Percentiles rank a stretch among this genome's conserved stretches.
phyloP scores from a whole-genome alignment of 2,888 invertebrate genomes.

The Tridacna crocea region DNA sequence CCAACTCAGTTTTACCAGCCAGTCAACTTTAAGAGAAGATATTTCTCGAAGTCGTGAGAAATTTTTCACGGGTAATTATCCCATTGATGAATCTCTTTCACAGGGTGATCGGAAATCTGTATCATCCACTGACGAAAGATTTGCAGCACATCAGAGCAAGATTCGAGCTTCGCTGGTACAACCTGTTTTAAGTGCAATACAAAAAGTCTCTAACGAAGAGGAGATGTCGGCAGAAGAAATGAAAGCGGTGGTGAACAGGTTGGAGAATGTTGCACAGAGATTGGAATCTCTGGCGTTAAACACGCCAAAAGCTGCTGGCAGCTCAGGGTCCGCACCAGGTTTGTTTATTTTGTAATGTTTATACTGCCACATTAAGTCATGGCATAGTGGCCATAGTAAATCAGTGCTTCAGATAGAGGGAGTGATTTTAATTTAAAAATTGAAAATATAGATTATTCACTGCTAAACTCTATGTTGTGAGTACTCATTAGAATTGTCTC shows the following conservation, averaged over 20 bases:
- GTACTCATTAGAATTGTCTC: too few species aligned
- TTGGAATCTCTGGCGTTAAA: conserved; percentile 85
- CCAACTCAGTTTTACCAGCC: conserved; percentile 47
- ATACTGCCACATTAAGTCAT: too few species aligned
- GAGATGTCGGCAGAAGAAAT: conserved; percentile 85
- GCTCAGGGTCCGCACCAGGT: not conserved
- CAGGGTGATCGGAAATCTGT: conserved; percentile 46
- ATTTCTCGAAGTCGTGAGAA: conserved; percentile 50
- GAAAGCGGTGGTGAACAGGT: conserved; percentile 89
- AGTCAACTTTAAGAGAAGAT: conserved; percentile 42
- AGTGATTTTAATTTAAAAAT: too few species aligned
- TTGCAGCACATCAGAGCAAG: conserved; percentile 41
- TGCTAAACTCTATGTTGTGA: too few species aligned
- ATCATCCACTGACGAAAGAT: conserved; percentile 43
- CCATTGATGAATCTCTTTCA: conserved; percentile 42
- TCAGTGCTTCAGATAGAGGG: too few species aligned
- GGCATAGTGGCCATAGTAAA: too few species aligned
- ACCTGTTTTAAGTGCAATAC: conserved; percentile 3
- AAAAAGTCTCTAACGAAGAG: conserved; percentile 34
- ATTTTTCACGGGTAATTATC: conserved; percentile 47
- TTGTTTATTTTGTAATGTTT: too few species aligned
- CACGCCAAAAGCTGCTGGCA: conserved; percentile 27
- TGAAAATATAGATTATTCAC: too few species aligned
- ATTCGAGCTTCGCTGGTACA: not conserved
- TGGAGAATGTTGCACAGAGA: conserved; percentile 90